Base-by-base conservation (phyloP, 2,888 invertebrate genomes). In the Tetropium fuscum region DNA sequence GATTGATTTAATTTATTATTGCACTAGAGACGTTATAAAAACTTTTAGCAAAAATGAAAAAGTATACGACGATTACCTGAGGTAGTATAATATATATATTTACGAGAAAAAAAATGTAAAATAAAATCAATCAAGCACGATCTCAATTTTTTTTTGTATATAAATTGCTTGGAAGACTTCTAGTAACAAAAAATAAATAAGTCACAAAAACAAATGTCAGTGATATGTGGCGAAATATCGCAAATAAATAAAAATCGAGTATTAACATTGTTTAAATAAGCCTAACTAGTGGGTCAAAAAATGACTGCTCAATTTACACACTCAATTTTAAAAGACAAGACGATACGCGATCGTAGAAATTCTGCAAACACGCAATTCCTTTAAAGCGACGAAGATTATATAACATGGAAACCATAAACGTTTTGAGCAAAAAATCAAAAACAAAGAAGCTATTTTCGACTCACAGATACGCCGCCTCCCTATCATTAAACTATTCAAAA, bases 81-180 rank as follows among this genome's bases (percentile, higher is more conserved):
- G 76, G 75, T 75, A 75, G 74, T 72, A 72, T 60, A 70, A n/a
- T n/a, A n/a, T n/a, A n/a, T 71, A 71, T 62, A 70, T 66, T 67
- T 68, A 60, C 64, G 47, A 60, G n/a, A n/a, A n/a, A 62, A 53
- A 59, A 48, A 58, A 56, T 53, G 43, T 11, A 47, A 53, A 60
- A 61, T n/a, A 13, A 57, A 60, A 40, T 15, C 51, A 58, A 60
- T 48, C 40, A 60, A 56, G 53, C 54, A 57, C 53, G 51, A 68
- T 58, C 36, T 49, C 48, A 55, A 58, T 49, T 53, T 47, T 41
- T n/a, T n/a, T 48, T 44, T 43, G 56, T 40, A 53, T 53, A 63
- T 64, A 48, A 59, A 64, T 69, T 67, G 64, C 68, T 71, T 72
- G 72, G 73, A 74, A 74, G 73, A 73, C 74, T 66, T 71, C 60